Evolutionary conservation across 2,113 vertebrate species (phyloP).

Genomic region (Proteles cristata): DNA sequence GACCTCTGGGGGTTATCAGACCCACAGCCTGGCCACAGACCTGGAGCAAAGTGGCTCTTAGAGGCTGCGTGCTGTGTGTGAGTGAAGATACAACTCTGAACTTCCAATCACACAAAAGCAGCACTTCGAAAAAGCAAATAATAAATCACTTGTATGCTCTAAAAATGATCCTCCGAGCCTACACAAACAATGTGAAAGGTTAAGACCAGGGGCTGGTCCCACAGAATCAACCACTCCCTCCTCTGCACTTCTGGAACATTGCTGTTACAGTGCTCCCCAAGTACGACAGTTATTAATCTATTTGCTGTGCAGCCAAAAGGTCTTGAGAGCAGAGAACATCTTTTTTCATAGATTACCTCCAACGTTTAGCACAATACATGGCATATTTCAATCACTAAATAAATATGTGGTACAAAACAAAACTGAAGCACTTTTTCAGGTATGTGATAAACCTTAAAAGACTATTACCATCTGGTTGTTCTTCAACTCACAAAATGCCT

Average conservation of each 20-base stretch:
- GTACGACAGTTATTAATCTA: neutral
- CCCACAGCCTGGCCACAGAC: neutral
- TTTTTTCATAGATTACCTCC: neutral
- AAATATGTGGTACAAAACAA: neutral
- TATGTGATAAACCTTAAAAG: neutral
- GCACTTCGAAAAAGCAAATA: slow-evolving; percentile 13
- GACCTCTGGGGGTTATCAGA: slow-evolving; percentile 9
- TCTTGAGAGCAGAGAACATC: neutral
- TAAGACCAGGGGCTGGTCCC: neutral
- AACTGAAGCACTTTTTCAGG: neutral
- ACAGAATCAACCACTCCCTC: neutral
- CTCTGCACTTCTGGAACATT: rapidly evolving
- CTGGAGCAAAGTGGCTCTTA: neutral
- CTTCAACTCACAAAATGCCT: neutral
- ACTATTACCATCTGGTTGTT: neutral
- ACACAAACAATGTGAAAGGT: neutral
- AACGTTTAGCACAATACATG: neutral
- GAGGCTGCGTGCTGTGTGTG: neutral
- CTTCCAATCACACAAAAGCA: slow-evolving; percentile 56
- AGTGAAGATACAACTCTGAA: slow-evolving; percentile 49
- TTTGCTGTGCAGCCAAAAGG: neutral
- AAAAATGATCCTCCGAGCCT: slow-evolving; percentile 49
- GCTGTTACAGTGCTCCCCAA: neutral
- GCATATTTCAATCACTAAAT: neutral
- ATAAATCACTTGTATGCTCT: neutral